A percentile compares a stretch with the other conserved stretches of the same genome.
phyloP scores from a whole-genome alignment of 2,888 invertebrate genomes.

The Dynastes hyllus region DNA sequence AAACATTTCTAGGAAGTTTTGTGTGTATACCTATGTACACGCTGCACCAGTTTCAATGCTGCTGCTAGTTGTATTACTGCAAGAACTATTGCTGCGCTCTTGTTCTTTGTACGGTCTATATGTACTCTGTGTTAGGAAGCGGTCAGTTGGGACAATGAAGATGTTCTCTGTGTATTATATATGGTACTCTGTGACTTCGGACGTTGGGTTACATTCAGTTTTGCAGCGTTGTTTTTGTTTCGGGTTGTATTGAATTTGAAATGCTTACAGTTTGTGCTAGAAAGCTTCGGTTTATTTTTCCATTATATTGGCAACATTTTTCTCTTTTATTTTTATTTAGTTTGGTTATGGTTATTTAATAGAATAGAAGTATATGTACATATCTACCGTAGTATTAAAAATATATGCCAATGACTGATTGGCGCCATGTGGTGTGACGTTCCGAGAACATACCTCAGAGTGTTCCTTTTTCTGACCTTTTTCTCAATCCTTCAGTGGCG shows the following conservation, averaged over 20 bases:
- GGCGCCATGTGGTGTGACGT: no score
- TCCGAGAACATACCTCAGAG: no score
- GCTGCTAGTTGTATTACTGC: background rate
- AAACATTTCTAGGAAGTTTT: background rate
- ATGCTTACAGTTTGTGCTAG: background rate
- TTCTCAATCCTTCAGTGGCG: no score
- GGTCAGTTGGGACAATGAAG: constrained; percentile 30
- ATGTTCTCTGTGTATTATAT: constrained; percentile 13
- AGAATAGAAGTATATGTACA: no score
- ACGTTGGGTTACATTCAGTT: background rate
- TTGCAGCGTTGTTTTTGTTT: constrained; percentile 9
- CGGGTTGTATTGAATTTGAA: background rate
- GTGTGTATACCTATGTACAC: background rate
- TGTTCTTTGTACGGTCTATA: background rate
- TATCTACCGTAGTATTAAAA: no score
- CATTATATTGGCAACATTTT: no score
- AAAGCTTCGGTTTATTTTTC: no score
- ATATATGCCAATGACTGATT: no score
- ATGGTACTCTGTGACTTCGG: background rate
- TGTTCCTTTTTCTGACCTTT: no score
- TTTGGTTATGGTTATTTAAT: no score
- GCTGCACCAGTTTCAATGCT: background rate
- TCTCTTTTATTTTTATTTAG: no score
- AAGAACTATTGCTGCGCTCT: background rate
- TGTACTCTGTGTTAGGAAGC: background rate